Conservation (phyloP, 1,140 invertebrate species). For the Cephus cinctus region DNA sequence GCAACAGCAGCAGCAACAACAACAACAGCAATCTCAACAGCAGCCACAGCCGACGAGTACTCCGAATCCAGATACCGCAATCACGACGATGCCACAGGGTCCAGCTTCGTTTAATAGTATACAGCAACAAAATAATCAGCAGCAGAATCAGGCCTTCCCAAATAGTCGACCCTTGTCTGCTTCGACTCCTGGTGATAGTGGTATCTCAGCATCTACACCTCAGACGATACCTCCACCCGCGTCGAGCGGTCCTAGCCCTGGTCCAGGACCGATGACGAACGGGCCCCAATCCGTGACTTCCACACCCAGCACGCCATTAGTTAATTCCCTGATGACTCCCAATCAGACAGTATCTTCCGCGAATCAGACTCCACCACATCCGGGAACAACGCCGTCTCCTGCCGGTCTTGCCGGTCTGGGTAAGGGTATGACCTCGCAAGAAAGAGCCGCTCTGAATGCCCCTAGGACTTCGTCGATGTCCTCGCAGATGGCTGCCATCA, state of each 20-base stretch:
- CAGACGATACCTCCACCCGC: conserved; percentile 45
- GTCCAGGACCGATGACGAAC: conserved; percentile 42
- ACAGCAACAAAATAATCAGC: conserved; percentile 38
- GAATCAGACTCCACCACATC: conserved; percentile 52
- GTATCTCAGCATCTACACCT: conserved; percentile 39
- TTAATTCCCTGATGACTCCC: conserved; percentile 51
- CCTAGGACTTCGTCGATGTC: conserved; percentile 60
- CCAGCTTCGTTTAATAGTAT: conserved; percentile 54
- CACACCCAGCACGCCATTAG: conserved; percentile 48
- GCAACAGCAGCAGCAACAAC: conserved; percentile 31
- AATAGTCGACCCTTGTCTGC: conserved; percentile 41
- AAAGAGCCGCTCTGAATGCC: conserved; percentile 52
- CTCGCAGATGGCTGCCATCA: conserved; percentile 71
- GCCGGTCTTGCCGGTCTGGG: conserved; percentile 46
- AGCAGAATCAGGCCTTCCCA: conserved; percentile 45
- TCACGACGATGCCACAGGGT: conserved; percentile 48
- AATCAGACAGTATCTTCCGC: conserved; percentile 44
- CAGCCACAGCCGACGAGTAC: conserved; percentile 30
- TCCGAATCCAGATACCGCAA: conserved; percentile 35
- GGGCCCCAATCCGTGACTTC: conserved; percentile 49
- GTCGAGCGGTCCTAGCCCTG: conserved; percentile 46
- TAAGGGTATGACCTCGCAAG: conserved; percentile 55
- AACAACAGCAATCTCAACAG: conserved; percentile 23
- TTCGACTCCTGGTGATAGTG: conserved; percentile 44
- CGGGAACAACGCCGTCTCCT: conserved; percentile 50